These are phyloP conservation scores for Phorcus lineatus DNA, from an alignment of 2,888 invertebrate genomes.

Conservation along the genomic window DNA sequence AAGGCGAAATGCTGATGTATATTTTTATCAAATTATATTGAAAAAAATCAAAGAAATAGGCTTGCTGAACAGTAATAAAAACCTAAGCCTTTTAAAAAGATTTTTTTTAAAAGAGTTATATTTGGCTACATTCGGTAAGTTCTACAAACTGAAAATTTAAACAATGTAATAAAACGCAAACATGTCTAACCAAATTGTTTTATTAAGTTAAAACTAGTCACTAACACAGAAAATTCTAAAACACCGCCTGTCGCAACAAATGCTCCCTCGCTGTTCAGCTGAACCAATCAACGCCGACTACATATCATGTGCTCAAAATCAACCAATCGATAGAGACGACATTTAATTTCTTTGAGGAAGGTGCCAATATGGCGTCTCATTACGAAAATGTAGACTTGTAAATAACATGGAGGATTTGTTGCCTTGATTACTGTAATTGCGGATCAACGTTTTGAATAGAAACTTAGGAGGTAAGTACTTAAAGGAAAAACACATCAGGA, in stretches of 20 bases:
- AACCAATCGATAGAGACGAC: conserved; percentile 55
- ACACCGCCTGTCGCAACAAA: not conserved
- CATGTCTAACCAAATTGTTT: not conserved
- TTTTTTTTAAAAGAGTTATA: no score
- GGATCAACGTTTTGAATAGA: no score
- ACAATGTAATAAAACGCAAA: not conserved
- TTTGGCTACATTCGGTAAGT: no score
- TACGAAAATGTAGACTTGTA: not conserved
- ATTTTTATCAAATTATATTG: no score
- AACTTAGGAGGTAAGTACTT: no score
- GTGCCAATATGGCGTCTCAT: conserved; percentile 53
- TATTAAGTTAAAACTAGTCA: not conserved
- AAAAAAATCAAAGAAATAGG: no score
- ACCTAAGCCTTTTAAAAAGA: no score
- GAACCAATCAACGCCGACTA: conserved; percentile 50
- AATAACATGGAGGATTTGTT: not conserved
- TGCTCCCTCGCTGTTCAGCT: conserved; percentile 25
- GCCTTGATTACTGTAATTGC: not conserved
- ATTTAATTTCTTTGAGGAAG: conserved; percentile 48
- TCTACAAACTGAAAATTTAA: not conserved
- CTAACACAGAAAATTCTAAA: not conserved
- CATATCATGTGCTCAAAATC: conserved; percentile 55
- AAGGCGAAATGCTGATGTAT: no score
- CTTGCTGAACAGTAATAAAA: no score
- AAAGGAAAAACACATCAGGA: no score